Percentiles rank a stretch among this genome's conserved stretches.
Conservation (phyloP, 2,888 invertebrate genomes). For the Drosophila greeni region DNA sequence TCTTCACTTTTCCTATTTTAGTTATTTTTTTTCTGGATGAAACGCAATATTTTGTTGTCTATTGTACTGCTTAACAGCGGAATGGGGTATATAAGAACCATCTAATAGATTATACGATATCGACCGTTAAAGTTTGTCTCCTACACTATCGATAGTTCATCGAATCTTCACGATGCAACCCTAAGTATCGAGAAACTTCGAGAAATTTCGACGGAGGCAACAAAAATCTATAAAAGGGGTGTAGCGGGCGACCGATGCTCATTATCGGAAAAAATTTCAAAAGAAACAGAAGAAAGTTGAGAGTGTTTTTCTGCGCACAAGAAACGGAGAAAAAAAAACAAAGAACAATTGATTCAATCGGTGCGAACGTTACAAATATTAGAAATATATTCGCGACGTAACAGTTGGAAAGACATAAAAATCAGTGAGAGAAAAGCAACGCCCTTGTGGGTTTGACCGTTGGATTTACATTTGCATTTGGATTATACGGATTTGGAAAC, state of each 20-base stretch:
- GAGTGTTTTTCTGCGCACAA: conserved; percentile 11
- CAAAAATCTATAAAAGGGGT: conserved; percentile 53
- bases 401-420: conserved; percentile 1
- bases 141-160: background rate
- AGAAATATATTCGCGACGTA: conserved; percentile 10
- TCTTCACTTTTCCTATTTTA: background rate
- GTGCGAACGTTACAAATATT: conserved; percentile 10
- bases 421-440: conserved; percentile 1
- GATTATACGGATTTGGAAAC: conserved; percentile 9
- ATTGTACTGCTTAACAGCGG: too few species aligned
- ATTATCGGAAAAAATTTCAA: conserved; percentile 20
- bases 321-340: conserved; percentile 4
- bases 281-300: conserved; percentile 12
- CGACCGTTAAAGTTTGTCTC: background rate
- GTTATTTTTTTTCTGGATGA: background rate
- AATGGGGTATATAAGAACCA: too few species aligned
- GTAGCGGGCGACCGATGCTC: conserved; percentile 12
- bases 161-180: conserved; percentile 6
- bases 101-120: too few species aligned
- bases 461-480: conserved; percentile 15
- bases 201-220: conserved; percentile 61
- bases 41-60: too few species aligned
- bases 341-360: conserved; percentile 25
- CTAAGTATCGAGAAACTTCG: conserved; percentile 51
- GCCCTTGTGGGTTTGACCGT: conserved; percentile 10